Base-by-base conservation (phyloP, 2,888 invertebrate species). In the Sussaba pulchella region DNA sequence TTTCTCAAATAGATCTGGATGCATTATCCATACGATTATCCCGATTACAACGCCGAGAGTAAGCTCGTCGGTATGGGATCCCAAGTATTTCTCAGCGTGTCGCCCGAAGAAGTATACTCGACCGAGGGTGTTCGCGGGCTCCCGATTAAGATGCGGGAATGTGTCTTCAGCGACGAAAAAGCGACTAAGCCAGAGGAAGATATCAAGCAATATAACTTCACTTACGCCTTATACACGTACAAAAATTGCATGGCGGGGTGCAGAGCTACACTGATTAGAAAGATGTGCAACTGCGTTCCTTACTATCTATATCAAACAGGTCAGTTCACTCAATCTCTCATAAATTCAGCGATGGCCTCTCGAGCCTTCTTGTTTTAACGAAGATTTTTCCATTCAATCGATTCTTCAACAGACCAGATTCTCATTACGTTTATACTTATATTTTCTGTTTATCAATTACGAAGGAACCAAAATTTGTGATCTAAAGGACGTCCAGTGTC, bases 191-290 rank as follows among this genome's bases (percentile, higher is more conserved):
- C 26, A 0, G 14, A 64, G 5, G 26, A 70, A 0, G 43, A 76
- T 9, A 4, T 59, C 1, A 31, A 59, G 0, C 5, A 61, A 12
- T 84, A 83, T 36, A 78, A 93, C 91, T 82, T 88, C 87, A 93
- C 93, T 24, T 92, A n/a, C 78, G 86, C 76, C 66, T 2, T 78
- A 76, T 96, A 96, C 85, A 94, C 95, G 0, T 95, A 94, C 79
- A 93, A 94, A 81, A 96, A 96, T 88, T 96, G 96, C 85, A 92
- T 95, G 92, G 93, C 93, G 0, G 94, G 94, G 82, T 94, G 95
- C 85, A 93, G 94, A 41, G 91, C 94, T 17, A 88, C 91, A 47
- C 87, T 93, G 50, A 91, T 94, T 0, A 90, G 90, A 19, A 87
- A 88, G 3, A 83, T 88, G 0, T 96, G 96, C 84, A 93, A 94